phyloP scores from a whole-genome alignment of 2,113 vertebrate species.

The Bostrychus sinensis region DNA sequence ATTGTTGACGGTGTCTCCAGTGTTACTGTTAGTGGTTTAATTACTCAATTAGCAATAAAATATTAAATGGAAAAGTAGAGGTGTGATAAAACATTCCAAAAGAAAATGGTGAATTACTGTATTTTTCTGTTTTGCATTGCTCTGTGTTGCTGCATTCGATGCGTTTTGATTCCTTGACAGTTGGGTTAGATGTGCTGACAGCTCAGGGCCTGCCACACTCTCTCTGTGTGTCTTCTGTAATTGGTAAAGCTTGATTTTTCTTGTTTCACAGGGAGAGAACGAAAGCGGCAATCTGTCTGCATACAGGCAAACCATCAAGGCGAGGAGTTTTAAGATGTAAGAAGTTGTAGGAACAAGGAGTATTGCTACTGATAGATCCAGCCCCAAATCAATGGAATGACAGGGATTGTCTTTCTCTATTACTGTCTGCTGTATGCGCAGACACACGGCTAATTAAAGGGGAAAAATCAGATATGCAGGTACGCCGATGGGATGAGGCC shows the following conservation, averaged over 20 bases:
- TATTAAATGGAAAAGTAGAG: background rate
- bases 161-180: constrained; percentile 65
- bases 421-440: constrained; percentile 24
- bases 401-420: constrained; percentile 27
- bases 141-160: constrained; percentile 66
- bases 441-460: constrained; percentile 58
- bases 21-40: background rate
- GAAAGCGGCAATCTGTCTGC: constrained; percentile 55
- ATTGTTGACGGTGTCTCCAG: background rate
- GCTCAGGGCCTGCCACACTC: constrained; percentile 38
- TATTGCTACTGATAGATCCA: constrained; percentile 61
- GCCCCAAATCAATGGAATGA: constrained; percentile 55
- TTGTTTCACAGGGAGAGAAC: constrained; percentile 51
- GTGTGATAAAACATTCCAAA: constrained; percentile 58
- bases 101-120: constrained; percentile 11
- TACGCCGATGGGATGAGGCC: constrained; percentile 54
- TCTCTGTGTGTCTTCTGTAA: constrained; percentile 62
- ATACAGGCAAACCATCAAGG: constrained; percentile 47
- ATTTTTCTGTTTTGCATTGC: constrained; percentile 12
- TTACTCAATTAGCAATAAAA: no score
- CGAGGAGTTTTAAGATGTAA: constrained; percentile 23
- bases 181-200: constrained; percentile 58
- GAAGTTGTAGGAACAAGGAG: constrained; percentile 24
- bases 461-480: constrained; percentile 47
- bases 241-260: constrained; percentile 65